These are phyloP conservation scores for Diadema setosum DNA, from an alignment of 35 echinoderm and acorn worm species.

Conservation along the genomic window DNA sequence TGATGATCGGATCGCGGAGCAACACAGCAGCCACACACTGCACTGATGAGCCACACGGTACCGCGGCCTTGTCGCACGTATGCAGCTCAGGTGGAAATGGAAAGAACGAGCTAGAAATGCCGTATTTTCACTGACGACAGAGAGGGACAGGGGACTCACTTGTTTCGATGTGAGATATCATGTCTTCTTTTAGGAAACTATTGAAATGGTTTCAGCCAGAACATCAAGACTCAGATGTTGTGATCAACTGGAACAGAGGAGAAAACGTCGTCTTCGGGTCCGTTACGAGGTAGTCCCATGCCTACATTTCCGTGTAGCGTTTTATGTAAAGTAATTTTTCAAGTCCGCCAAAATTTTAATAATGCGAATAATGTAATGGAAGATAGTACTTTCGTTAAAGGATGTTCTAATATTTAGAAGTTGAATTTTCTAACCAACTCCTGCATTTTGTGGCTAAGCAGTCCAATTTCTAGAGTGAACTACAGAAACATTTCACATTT, in stretches of 20 bases:
- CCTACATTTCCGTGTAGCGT: not conserved
- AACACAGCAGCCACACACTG: no score
- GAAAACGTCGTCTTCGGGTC: constrained; percentile 2
- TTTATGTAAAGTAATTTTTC: not conserved
- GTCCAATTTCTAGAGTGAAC: not conserved
- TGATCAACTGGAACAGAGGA: constrained; percentile 7
- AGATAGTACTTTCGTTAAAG: not conserved
- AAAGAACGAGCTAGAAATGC: no score
- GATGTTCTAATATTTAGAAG: not conserved
- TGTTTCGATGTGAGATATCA: not conserved
- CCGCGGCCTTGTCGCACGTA: no score
- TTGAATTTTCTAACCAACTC: not conserved
- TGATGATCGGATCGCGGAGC: no score
- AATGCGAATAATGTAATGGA: no score
- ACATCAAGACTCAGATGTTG: not conserved
- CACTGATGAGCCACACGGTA: no score
- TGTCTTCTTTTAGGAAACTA: not conserved
- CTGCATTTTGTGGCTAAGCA: not conserved
- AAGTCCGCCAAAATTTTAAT: not conserved
- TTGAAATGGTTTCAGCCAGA: not conserved
- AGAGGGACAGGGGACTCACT: no score
- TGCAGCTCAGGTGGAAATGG: no score
- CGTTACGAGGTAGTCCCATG: not conserved
- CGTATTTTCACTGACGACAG: no score
- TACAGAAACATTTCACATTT: not conserved